A percentile compares a stretch with the other conserved stretches of the same genome.
Evolutionary conservation across 2,113 vertebrate genomes (phyloP).

Genomic region (Trichomycterus rosablanca): DNA sequence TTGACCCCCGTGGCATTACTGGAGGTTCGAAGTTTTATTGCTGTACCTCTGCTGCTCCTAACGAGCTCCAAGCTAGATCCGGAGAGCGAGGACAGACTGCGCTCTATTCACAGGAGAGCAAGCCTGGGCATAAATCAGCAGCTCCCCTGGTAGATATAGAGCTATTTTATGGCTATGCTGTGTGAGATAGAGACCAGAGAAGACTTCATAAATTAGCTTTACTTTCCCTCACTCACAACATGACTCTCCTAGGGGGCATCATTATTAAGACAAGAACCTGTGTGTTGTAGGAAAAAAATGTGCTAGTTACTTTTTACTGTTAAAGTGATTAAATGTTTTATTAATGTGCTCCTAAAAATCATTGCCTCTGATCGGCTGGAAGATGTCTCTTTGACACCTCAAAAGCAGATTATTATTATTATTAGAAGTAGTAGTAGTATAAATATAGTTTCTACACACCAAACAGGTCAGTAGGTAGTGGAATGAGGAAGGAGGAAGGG

Average conservation of each 20-base stretch:
- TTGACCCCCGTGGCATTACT: not conserved
- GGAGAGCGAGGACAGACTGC: conserved; percentile 13
- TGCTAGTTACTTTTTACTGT: not conserved
- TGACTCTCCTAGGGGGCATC: not conserved
- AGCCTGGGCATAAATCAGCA: conserved; percentile 34
- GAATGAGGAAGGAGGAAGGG: too few relatives aligned
- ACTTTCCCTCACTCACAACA: conserved; percentile 9
- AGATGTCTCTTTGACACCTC: too few relatives aligned
- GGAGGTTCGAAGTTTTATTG: conserved; percentile 11
- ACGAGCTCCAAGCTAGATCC: conserved; percentile 22
- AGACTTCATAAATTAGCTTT: conserved; percentile 36
- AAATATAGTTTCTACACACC: too few relatives aligned
- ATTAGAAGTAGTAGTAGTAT: too few relatives aligned
- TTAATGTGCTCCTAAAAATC: too few relatives aligned
- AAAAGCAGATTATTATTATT: too few relatives aligned
- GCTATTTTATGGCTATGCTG: conserved; percentile 32
- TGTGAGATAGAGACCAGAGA: conserved; percentile 24
- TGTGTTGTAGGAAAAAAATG: conserved; percentile 3
- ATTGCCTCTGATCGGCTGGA: too few relatives aligned
- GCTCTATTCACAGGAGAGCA: conserved; percentile 14
- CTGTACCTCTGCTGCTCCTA: conserved; percentile 3
- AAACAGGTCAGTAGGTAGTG: too few relatives aligned
- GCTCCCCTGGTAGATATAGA: conserved; percentile 27
- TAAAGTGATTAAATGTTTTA: too few relatives aligned
- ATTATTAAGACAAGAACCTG: conserved; percentile 17